Percentiles rank a stretch among this genome's conserved stretches.
phyloP scores from a whole-genome alignment of 2,113 vertebrate genomes.

The Lonchura striata region DNA sequence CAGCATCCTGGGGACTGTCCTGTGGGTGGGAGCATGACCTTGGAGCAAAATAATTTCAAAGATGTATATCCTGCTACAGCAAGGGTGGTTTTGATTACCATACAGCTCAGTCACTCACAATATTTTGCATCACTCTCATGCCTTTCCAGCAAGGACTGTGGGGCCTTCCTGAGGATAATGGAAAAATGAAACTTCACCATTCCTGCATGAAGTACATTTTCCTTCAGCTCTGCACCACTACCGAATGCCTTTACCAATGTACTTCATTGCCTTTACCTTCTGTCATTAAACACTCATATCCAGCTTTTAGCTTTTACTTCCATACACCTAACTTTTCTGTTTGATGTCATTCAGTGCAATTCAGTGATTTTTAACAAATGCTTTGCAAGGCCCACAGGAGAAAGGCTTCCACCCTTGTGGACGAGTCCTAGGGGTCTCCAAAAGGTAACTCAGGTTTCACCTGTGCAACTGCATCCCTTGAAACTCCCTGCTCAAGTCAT shows the following conservation, averaged over 20 bases:
- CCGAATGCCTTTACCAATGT: background rate
- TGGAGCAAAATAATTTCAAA: background rate
- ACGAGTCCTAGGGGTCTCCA: background rate
- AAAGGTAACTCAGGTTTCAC: background rate
- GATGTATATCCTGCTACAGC: background rate
- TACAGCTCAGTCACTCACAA: background rate
- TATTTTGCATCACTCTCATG: background rate
- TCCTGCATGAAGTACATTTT: background rate
- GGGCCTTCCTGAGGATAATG: background rate
- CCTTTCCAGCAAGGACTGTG: background rate
- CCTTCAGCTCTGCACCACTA: background rate
- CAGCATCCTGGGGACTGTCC: background rate
- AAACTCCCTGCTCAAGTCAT: background rate
- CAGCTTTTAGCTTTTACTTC: background rate
- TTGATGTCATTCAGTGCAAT: background rate
- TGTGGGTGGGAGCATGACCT: background rate
- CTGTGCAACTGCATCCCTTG: background rate
- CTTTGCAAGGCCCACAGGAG: background rate
- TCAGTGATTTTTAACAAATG: background rate
- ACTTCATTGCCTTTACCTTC: background rate
- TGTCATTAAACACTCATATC: background rate
- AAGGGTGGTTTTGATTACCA: background rate
- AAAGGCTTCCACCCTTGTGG: background rate
- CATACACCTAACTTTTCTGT: background rate
- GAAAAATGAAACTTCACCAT: background rate